Evolutionary conservation across 37 sponge, comb jelly and placozoan genomes (phyloP), one percentile per base, ranked within the genome.

Genomic region (Beroe forskalii): DNA sequence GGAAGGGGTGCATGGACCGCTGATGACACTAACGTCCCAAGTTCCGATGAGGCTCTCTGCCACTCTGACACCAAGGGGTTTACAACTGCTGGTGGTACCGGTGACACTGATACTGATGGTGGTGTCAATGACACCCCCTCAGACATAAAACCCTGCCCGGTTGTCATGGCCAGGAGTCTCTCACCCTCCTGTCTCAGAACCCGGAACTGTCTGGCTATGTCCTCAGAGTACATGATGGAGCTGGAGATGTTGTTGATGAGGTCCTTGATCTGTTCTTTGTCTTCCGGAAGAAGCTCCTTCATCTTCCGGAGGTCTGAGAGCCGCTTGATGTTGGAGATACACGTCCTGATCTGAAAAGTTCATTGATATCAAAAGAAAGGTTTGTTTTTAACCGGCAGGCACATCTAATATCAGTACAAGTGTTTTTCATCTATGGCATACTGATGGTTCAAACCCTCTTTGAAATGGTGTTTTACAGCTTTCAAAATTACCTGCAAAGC

Each of bases 341-440:
- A 69, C 72, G 72, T 69, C 39, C 72, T 69, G 27, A 69, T 69
- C 72, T 69, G 72, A 31, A 63, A 63, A 28, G 25, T 19, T 4
- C n/a, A 23, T 3, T 63, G 66, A 19, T 55, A n/a, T n/a, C n/a
- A n/a, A n/a, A 48, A 48, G 55, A 48, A 48, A 17, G 55, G 55
- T 12, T 6, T 6, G 55, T 12, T 48, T 48, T 48, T 12, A 48
- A 48, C n/a, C n/a, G n/a, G n/a, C n/a, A n/a, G n/a, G n/a, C n/a
- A n/a, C n/a, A n/a, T n/a, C n/a, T n/a, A n/a, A n/a, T n/a, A n/a
- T n/a, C n/a, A n/a, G n/a, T n/a, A n/a, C n/a, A n/a, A n/a, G n/a
- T n/a, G n/a, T n/a, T n/a, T n/a, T n/a, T n/a, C n/a, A n/a, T n/a
- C n/a, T n/a, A n/a, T n/a, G n/a, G n/a, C n/a, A n/a, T n/a, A n/a